Conservation (phyloP, 2,113 vertebrate genomes). For the Notarius quadriscutis region DNA sequence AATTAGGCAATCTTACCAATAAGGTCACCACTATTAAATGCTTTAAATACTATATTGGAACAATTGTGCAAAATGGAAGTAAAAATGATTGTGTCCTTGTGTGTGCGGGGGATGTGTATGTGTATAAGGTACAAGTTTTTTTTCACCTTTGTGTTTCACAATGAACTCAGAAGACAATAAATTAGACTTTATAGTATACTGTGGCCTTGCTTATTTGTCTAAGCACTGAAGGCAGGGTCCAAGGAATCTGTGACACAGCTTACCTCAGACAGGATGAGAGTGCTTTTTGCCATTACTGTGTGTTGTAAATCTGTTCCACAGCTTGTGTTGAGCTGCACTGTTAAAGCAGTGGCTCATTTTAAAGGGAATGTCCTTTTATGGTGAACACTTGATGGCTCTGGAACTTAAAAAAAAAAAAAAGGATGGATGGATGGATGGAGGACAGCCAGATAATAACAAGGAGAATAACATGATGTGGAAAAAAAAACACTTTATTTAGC, state of each 20-base stretch:
- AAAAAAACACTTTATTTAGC: not conserved
- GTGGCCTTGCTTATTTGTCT: slow-evolving; percentile 56
- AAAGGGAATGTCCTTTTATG: slow-evolving; percentile 25
- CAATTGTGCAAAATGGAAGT: not conserved
- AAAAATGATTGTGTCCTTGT: not conserved
- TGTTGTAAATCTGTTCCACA: slow-evolving; percentile 15
- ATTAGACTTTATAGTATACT: slow-evolving; percentile 73
- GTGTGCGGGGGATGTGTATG: not conserved
- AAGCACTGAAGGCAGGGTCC: not conserved
- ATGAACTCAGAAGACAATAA: slow-evolving; percentile 60
- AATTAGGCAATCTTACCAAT: not conserved
- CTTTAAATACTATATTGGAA: not conserved
- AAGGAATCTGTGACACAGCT: not conserved
- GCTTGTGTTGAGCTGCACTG: slow-evolving; percentile 51
- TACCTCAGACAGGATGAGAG: not conserved
- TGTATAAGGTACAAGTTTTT: slow-evolving; percentile 51
- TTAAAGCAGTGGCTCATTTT: slow-evolving; percentile 16
- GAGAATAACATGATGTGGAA: not conserved
- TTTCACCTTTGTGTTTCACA: slow-evolving; percentile 64
- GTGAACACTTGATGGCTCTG: not conserved
- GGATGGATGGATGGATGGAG: not conserved
- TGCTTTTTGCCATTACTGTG: not conserved
- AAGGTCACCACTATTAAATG: not conserved
- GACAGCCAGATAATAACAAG: not conserved
- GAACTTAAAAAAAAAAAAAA: not conserved